Conservation (phyloP, 2,113 vertebrate species). For the Perognathus longimembris region DNA sequence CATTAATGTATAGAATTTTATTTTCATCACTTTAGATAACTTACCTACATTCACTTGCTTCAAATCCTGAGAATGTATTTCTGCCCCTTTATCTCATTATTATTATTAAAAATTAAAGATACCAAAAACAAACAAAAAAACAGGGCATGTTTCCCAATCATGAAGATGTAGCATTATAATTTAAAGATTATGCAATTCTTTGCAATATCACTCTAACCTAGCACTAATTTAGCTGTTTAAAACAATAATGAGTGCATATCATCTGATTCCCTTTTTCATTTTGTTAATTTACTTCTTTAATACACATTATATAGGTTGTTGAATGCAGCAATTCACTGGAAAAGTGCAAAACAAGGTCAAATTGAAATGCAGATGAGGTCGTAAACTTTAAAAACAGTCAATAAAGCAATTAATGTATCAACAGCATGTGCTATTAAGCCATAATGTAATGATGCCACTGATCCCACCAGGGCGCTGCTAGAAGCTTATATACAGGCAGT, state of each 20-base stretch:
- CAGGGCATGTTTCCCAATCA: constrained; percentile 40
- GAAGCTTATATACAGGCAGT: constrained; percentile 57
- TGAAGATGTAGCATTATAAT: neutral
- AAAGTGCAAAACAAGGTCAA: constrained; percentile 82
- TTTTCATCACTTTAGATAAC: neutral
- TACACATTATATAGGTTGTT: constrained; percentile 78
- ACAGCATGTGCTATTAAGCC: constrained; percentile 68
- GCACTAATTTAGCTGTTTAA: constrained; percentile 72
- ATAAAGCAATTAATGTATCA: constrained; percentile 84
- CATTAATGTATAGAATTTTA: neutral
- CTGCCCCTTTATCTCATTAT: neutral
- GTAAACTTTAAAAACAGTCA: constrained; percentile 83
- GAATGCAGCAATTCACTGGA: constrained; percentile 72
- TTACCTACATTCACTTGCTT: neutral
- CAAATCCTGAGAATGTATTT: neutral
- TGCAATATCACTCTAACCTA: constrained; percentile 59
- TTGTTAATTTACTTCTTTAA: constrained; percentile 78
- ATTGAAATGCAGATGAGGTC: constrained; percentile 76
- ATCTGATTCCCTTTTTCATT: constrained; percentile 72
- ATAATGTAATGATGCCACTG: constrained; percentile 63
- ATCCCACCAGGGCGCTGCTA: constrained; percentile 68
- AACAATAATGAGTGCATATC: constrained; percentile 72
- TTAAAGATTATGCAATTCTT: constrained; percentile 56
- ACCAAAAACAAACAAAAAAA: neutral
- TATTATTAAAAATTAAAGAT: constrained; percentile 63